Percentiles rank a stretch among this genome's conserved stretches.
These are phyloP conservation scores for Hydrotaea diabolus DNA, from an alignment of 2,888 invertebrate genomes.

Conservation along the genomic window DNA sequence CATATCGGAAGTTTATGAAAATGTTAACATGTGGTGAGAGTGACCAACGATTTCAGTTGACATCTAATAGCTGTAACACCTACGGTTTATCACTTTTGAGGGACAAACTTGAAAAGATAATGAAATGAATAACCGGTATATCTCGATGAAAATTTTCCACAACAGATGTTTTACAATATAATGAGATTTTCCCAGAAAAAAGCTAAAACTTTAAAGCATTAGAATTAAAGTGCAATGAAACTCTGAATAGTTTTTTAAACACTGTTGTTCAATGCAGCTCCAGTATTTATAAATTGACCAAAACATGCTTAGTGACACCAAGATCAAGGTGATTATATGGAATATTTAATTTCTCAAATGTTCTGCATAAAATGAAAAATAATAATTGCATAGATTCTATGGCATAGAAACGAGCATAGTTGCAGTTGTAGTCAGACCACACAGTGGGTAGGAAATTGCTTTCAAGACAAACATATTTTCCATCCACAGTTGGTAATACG, in stretches of 20 bases:
- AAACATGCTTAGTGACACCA: neutral
- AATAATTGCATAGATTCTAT: too few species aligned
- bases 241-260: neutral
- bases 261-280: neutral
- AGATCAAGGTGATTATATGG: neutral
- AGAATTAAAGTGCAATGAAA: neutral
- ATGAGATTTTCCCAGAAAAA: neutral
- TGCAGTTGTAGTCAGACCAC: too few species aligned
- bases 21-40: constrained; percentile 2
- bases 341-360: too few species aligned
- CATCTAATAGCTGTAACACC: neutral
- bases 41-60: neutral
- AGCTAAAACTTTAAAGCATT: neutral
- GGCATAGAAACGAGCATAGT: too few species aligned
- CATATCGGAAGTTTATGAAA: constrained; percentile 16
- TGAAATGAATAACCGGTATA: too few species aligned
- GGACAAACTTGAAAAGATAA: neutral
- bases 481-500: too few species aligned
- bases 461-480: too few species aligned
- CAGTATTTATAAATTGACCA: neutral
- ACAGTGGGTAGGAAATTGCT: too few species aligned
- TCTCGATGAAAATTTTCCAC: neutral
- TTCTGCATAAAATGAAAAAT: too few species aligned
- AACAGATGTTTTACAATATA: neutral
- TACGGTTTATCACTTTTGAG: neutral